phyloP scores from a whole-genome alignment of 2,113 vertebrate species.

The Gavialis gangeticus region DNA sequence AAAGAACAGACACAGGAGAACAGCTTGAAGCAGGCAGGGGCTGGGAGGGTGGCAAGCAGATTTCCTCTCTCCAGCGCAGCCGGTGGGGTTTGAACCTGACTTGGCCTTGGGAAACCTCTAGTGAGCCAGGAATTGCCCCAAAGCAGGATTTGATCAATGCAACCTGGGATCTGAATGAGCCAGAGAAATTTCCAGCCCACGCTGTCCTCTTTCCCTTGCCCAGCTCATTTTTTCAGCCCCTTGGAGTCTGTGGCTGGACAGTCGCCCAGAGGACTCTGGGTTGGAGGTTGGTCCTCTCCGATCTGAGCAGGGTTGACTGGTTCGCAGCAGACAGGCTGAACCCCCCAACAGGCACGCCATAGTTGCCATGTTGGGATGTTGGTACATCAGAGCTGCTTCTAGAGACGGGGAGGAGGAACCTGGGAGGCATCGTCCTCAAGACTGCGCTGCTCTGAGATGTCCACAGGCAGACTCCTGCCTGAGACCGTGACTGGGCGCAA shows the following conservation, averaged over 20 bases:
- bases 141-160: not conserved
- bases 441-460: not conserved
- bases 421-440: not conserved
- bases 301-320: too few relatives aligned
- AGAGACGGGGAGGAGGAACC: not conserved
- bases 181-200: not conserved
- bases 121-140: not conserved
- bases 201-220: not conserved
- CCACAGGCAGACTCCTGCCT: not conserved
- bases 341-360: too few relatives aligned
- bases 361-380: too few relatives aligned
- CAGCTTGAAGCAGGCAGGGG: not conserved
- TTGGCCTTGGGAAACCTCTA: not conserved
- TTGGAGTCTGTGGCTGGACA: too few relatives aligned
- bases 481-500: not conserved
- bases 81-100: not conserved
- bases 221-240: not conserved
- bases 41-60: not conserved
- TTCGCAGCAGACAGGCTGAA: not conserved
- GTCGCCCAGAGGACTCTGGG: not conserved
- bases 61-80: not conserved
- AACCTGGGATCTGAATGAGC: not conserved
- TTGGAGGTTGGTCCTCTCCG: not conserved
- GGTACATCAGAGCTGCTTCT: not conserved
- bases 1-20: not conserved